Evolutionary conservation across 2,113 vertebrate genomes (phyloP).

Genomic region (Pogona vitticeps): DNA sequence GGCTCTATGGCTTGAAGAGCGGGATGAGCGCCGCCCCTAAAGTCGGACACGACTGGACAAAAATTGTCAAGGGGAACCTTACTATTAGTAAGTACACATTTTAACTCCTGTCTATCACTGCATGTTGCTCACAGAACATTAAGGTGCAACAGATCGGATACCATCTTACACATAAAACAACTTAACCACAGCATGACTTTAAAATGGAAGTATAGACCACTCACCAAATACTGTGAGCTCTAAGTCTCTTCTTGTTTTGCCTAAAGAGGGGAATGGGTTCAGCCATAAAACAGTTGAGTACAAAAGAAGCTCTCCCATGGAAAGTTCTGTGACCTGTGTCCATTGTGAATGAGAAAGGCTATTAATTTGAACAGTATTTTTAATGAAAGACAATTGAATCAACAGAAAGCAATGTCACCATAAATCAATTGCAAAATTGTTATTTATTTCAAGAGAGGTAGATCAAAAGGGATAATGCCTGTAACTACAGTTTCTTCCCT

Average conservation of each 20-base stretch:
- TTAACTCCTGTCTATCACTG: background rate
- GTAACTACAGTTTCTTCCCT: background rate
- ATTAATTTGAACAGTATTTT: conserved; percentile 5
- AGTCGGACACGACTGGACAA: too few species aligned
- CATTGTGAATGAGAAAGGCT: conserved; percentile 30
- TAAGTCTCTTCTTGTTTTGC: conserved; percentile 92
- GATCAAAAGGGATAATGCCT: background rate
- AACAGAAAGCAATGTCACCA: too few species aligned
- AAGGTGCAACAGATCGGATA: background rate
- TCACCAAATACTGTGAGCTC: conserved; percentile 95
- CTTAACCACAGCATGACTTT: background rate
- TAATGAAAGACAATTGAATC: background rate
- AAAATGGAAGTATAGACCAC: conserved; percentile 38
- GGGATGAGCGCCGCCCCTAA: too few species aligned
- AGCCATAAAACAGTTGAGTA: conserved; percentile 93
- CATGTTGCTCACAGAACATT: background rate
- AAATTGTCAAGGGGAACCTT: too few species aligned
- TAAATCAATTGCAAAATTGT: background rate
- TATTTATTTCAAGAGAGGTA: background rate
- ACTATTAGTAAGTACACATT: background rate
- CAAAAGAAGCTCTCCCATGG: conserved; percentile 97
- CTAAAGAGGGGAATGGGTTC: conserved; percentile 89
- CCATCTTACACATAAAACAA: too few species aligned
- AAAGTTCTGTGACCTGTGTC: conserved; percentile 92
- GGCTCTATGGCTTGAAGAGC: too few species aligned